Conservation (phyloP, 1,140 invertebrate species). For the Euglossa dilemma region DNA sequence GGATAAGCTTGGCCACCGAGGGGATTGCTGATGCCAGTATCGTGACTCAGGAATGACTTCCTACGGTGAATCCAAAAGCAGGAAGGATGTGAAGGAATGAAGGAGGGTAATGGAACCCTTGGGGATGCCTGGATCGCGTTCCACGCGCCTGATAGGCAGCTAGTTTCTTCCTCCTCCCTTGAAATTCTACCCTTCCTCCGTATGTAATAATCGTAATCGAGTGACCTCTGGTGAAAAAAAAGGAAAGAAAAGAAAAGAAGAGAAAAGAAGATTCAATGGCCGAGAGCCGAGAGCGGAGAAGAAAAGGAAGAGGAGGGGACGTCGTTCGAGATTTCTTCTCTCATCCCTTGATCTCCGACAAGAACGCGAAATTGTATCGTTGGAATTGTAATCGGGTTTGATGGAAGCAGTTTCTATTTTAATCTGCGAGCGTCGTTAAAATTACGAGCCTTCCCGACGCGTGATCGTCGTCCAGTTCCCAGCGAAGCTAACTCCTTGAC, state of each 20-base stretch:
- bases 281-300: too few species aligned
- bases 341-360: not conserved
- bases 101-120: slow-evolving; percentile 32
- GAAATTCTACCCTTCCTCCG: not conserved
- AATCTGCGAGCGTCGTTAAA: slow-evolving; percentile 30
- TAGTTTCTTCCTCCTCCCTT: not conserved
- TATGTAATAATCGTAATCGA: not conserved
- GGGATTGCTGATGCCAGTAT: slow-evolving; percentile 46
- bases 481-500: slow-evolving; percentile 3
- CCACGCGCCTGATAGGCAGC: not conserved
- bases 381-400: not conserved
- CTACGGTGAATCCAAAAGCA: slow-evolving; percentile 21
- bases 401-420: slow-evolving; percentile 16
- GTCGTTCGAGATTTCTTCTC: not conserved
- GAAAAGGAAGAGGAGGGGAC: not conserved
- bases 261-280: not conserved
- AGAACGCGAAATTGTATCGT: not conserved
- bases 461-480: slow-evolving; percentile 7
- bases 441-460: slow-evolving; percentile 7
- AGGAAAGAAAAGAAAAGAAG: not conserved
- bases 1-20: slow-evolving; percentile 36
- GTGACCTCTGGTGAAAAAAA: too few species aligned
- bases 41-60: slow-evolving; percentile 35
- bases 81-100: slow-evolving; percentile 29
- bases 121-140: slow-evolving; percentile 13